Conservation (phyloP, 2,113 vertebrate species). For the Misgurnus anguillicaudatus region DNA sequence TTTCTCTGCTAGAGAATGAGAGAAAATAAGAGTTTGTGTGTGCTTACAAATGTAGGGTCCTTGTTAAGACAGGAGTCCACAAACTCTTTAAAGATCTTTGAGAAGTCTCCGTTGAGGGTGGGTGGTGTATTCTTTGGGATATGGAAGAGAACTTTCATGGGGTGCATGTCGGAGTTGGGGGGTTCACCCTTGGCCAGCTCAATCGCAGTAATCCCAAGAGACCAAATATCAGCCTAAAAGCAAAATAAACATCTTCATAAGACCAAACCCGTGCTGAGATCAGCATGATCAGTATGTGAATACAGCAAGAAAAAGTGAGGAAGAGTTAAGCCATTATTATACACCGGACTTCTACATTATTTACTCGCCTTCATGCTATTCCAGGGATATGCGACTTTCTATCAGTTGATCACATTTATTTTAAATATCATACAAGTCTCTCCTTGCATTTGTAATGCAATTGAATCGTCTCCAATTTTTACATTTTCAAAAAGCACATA, state of each 20-base stretch:
- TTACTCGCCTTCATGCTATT: no score
- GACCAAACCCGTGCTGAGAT: neutral
- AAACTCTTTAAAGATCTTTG: conserved; percentile 88
- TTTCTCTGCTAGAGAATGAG: no score
- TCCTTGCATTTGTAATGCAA: no score
- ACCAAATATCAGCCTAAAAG: conserved; percentile 89
- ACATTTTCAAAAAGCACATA: no score
- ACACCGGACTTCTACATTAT: no score
- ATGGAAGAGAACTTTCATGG: conserved; percentile 88
- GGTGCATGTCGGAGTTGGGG: conserved; percentile 89
- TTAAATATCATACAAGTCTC: no score
- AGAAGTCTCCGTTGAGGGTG: conserved; percentile 84
- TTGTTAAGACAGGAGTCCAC: conserved; percentile 88
- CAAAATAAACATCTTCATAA: neutral
- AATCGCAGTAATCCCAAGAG: conserved; percentile 87
- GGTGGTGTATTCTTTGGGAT: conserved; percentile 90
- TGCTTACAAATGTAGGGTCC: conserved; percentile 88
- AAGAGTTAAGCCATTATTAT: no score
- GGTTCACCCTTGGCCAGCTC: conserved; percentile 89
- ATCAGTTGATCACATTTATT: no score
- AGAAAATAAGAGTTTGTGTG: neutral
- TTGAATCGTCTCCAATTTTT: no score
- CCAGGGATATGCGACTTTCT: no score
- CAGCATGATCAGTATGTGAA: neutral
- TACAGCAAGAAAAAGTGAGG: neutral